phyloP scores from a whole-genome alignment of 2,113 vertebrate genomes.

The Pristiophorus japonicus region DNA sequence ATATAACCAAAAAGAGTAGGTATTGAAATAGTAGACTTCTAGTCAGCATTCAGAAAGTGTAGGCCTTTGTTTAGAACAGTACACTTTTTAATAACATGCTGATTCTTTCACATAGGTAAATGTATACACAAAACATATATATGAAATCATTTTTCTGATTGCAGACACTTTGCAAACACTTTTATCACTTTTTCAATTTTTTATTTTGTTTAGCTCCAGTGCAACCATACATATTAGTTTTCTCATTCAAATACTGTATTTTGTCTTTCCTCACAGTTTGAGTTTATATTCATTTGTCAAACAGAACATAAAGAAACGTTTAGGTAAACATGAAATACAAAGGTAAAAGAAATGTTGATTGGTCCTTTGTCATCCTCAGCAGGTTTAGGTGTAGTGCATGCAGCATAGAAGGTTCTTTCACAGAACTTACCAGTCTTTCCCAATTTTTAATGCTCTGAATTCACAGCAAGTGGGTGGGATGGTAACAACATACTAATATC shows the following conservation, averaged over 20 bases:
- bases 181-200: background rate
- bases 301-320: background rate
- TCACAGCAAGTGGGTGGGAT: background rate
- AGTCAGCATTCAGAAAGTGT: background rate
- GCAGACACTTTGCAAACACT: background rate
- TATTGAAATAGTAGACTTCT: background rate
- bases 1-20: background rate
- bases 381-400: background rate
- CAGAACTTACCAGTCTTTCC: background rate
- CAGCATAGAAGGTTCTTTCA: background rate
- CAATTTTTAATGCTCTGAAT: background rate
- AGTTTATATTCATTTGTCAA: background rate
- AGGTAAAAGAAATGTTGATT: background rate
- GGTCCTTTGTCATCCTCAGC: background rate
- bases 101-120: background rate
- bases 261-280: background rate
- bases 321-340: background rate
- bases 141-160: background rate
- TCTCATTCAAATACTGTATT: background rate
- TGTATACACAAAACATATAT: conserved; percentile 24
- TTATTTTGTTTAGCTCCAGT: conserved; percentile 13
- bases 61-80: conserved; percentile 12
- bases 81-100: background rate
- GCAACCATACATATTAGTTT: background rate
- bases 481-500: background rate